Evolutionary conservation across 2,888 invertebrate species (phyloP).

Genomic region (Vandiemenella viatica): DNA sequence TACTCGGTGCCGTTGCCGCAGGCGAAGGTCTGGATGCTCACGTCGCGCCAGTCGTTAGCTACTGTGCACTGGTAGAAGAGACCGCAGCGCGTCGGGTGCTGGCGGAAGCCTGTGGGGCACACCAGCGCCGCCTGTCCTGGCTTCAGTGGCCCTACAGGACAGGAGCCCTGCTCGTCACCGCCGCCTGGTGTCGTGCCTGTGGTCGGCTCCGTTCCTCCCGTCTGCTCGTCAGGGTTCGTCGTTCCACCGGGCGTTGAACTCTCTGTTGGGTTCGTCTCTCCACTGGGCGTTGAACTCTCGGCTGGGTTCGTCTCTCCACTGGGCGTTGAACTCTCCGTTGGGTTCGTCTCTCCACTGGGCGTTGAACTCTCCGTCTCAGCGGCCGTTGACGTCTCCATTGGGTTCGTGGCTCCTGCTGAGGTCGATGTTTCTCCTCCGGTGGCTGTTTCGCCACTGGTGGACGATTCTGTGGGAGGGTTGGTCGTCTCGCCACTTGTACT

Average conservation of each 20-base stretch:
- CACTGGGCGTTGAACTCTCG: slow-evolving; percentile 4
- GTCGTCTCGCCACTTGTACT: background rate
- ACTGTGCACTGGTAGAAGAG: slow-evolving; percentile 71
- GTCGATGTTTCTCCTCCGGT: background rate
- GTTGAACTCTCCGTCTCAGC: no score
- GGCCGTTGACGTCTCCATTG: background rate
- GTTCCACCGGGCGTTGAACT: slow-evolving; percentile 5
- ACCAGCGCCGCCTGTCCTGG: slow-evolving; percentile 53
- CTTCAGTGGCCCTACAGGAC: slow-evolving; percentile 32
- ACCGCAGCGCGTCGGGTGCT: slow-evolving; percentile 71
- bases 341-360: no score
- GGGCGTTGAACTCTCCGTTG: slow-evolving; percentile 6
- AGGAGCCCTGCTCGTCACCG: background rate
- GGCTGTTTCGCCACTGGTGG: background rate
- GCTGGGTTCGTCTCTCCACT: slow-evolving; percentile 3
- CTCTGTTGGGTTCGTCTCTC: background rate
- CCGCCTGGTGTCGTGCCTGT: slow-evolving; percentile 9
- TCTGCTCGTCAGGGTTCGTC: slow-evolving; percentile 8
- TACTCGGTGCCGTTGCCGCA: slow-evolving; percentile 66
- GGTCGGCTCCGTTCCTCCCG: slow-evolving; percentile 7
- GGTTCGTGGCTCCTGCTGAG: background rate
- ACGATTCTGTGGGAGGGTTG: background rate
- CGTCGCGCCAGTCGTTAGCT: slow-evolving; percentile 42
- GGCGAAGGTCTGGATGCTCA: slow-evolving; percentile 56
- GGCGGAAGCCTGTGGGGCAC: slow-evolving; percentile 71